Evolutionary conservation across 2,113 vertebrate species (phyloP), one percentile per base, ranked within the genome.

Genomic region (Canis aureus): DNA sequence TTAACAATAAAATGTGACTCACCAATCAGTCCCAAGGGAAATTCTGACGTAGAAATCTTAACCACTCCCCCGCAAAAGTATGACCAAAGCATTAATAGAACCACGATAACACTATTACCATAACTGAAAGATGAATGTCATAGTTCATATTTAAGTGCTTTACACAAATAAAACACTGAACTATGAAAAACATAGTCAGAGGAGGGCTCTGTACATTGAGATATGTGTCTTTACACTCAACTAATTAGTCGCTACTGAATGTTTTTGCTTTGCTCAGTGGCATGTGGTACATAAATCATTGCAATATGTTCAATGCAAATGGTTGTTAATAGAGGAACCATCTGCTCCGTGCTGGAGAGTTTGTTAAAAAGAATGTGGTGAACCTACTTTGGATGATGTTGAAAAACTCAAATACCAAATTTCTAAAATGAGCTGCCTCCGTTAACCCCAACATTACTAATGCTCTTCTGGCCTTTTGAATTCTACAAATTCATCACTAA

Each of bases 281-380:
- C 98, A 98, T 98, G 98, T 98, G 98, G 98, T 98, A 98, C 97
- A 98, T 98, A 99, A 99, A 99, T 99, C 98, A 98, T 97, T 98
- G 98, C 98, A 99, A 98, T 98, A 98, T 98, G 98, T 98, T 98
- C 98, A 98, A 99, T 98, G 98, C 98, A 99, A 99, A 98, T 98
- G 97, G 98, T 92, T 99, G 98, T 98, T 99, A 98, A 99, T 99
- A 98, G 98, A 97, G 97, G 98, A 98, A 96, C 98, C 98, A 99
- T 99, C 99, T 99, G 98, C 98, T 99, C 98, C 5, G 71, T 94
- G 97, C 97, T 97, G 96, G 97, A 97, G 98, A 98, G 97, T 98
- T 98, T 98, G 98, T 98, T 98, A 94, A 98, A 93, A 98, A 90
- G 94, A 96, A 96, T 97, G 92, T 97, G 97, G 98, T 96, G 96